These are phyloP conservation scores for Xestobium rufovillosum DNA, from an alignment of 2,888 invertebrate genomes.

Conservation along the genomic window DNA sequence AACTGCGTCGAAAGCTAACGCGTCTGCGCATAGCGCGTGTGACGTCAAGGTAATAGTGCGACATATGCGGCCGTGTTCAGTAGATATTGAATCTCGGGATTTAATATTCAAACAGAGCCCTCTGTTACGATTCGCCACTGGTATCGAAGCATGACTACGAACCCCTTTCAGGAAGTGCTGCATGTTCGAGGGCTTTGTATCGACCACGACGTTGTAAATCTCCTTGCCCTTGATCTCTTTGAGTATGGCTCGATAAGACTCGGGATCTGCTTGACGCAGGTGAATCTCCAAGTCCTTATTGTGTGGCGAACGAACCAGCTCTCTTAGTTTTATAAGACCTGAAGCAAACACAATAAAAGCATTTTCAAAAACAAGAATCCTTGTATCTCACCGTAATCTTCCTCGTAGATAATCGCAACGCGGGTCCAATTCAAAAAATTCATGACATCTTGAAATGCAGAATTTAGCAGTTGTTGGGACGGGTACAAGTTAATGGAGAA, in stretches of 20 bases:
- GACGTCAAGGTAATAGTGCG: too few relatives aligned
- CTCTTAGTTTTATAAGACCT: conserved; percentile 66
- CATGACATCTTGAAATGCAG: conserved; percentile 70
- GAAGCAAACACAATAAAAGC: conserved; percentile 23
- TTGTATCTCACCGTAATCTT: conserved; percentile 56
- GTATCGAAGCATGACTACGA: too few relatives aligned
- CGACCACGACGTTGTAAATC: conserved; percentile 69
- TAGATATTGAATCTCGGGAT: too few relatives aligned
- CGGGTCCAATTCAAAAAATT: conserved; percentile 71
- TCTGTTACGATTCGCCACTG: too few relatives aligned
- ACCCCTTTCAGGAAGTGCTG: conserved; percentile 68
- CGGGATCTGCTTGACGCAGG: conserved; percentile 58
- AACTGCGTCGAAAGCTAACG: too few relatives aligned
- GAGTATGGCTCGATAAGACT: conserved; percentile 58
- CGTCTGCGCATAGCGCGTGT: too few relatives aligned
- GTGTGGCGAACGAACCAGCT: conserved; percentile 57
- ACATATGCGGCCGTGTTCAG: too few relatives aligned
- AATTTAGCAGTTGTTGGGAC: conserved; percentile 61
- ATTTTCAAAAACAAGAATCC: too few relatives aligned
- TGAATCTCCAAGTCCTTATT: conserved; percentile 60
- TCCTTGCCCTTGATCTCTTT: conserved; percentile 69
- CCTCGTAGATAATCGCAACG: conserved; percentile 74
- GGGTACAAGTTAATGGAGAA: conserved; percentile 77
- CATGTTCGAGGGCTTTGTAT: conserved; percentile 65
- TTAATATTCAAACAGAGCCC: too few relatives aligned